Conservation (phyloP, 2,888 invertebrate species). For the Plebejus argus region DNA sequence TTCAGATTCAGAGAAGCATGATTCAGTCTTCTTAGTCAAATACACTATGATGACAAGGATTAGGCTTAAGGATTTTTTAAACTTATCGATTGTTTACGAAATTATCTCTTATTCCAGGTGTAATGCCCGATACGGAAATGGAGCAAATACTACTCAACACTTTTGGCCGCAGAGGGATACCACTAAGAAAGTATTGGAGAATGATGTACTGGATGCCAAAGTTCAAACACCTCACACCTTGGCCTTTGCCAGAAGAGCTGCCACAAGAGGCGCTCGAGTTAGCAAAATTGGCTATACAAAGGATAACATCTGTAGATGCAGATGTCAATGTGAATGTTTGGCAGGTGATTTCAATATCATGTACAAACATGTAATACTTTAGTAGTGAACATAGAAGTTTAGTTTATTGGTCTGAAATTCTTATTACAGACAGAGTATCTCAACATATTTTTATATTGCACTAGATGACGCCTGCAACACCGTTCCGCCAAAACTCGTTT, state of each 20-base stretch:
- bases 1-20: too few relatives aligned
- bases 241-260: constrained; percentile 88
- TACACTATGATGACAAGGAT: too few relatives aligned
- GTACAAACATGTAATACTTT: too few relatives aligned
- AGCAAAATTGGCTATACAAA: constrained; percentile 89
- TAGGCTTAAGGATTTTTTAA: background rate
- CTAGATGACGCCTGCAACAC: too few relatives aligned
- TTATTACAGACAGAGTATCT: too few relatives aligned
- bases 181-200: constrained; percentile 87
- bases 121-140: constrained; percentile 95
- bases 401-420: too few relatives aligned
- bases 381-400: too few relatives aligned
- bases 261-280: constrained; percentile 89
- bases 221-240: constrained; percentile 94
- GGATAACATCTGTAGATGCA: constrained; percentile 92
- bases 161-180: constrained; percentile 90
- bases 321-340: constrained; percentile 84
- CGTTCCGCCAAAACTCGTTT: too few relatives aligned
- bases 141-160: constrained; percentile 89
- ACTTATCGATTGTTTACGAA: background rate
- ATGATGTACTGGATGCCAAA: constrained; percentile 97
- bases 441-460: too few relatives aligned
- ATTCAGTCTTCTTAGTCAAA: too few relatives aligned
- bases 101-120: constrained; percentile 73
- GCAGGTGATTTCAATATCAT: constrained; percentile 74